These are phyloP conservation scores for Botia almorhae DNA, from an alignment of 2,797 vertebrate genomes.

Conservation along the genomic window DNA sequence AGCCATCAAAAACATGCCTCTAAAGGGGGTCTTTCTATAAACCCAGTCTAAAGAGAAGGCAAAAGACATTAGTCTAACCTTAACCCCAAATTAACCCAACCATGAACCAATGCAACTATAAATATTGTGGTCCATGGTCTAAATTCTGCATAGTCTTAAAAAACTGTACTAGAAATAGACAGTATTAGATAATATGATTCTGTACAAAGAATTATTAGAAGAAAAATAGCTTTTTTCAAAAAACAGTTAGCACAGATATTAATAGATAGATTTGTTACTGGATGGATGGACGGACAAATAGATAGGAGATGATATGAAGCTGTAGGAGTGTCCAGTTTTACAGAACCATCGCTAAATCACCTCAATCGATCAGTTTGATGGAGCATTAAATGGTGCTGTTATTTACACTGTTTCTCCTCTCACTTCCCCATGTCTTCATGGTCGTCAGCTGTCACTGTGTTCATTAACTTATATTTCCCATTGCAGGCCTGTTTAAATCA, in stretches of 20 bases:
- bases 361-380: background rate
- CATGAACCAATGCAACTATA: slow-evolving; percentile 15
- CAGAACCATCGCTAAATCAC: background rate
- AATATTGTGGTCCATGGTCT: background rate
- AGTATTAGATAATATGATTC: no score
- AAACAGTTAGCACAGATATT: background rate
- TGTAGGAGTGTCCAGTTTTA: background rate
- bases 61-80: slow-evolving; percentile 35
- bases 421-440: background rate
- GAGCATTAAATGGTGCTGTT: background rate
- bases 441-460: background rate
- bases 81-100: slow-evolving; percentile 33
- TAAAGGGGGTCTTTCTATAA: slow-evolving; percentile 27
- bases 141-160: background rate
- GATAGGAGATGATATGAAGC: background rate
- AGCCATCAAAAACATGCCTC: slow-evolving; percentile 16
- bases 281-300: no score
- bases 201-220: no score
- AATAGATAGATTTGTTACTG: background rate
- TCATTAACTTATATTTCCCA: slow-evolving; percentile 16
- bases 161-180: background rate
- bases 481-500: slow-evolving; percentile 4
- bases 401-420: slow-evolving; percentile 6
- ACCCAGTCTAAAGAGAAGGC: slow-evolving; percentile 29
- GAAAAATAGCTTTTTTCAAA: background rate